phyloP scores from a whole-genome alignment of 2,888 invertebrate genomes.

The Hypercompe scribonia region DNA sequence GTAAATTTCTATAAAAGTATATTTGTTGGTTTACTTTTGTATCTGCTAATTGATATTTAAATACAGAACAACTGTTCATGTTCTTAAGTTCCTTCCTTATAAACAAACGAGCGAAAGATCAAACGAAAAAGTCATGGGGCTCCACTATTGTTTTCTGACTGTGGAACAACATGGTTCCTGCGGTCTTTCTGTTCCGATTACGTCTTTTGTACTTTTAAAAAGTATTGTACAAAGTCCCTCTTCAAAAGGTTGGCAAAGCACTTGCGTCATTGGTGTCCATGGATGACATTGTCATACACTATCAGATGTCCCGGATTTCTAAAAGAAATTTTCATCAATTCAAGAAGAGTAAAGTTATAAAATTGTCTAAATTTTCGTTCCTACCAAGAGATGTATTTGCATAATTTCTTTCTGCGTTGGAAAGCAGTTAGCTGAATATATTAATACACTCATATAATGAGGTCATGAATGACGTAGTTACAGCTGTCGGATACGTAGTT shows the following conservation, averaged over 20 bases:
- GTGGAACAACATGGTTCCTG: neutral
- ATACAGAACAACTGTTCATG: too few species aligned
- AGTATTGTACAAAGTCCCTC: too few species aligned
- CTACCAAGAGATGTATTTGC: constrained; percentile 12
- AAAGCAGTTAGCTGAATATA: constrained; percentile 20
- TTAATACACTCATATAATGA: constrained; percentile 5
- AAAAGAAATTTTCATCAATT: constrained; percentile 28
- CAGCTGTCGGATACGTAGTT: constrained; percentile 23
- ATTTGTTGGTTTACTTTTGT: too few species aligned
- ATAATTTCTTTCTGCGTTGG: constrained; percentile 17
- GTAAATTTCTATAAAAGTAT: too few species aligned
- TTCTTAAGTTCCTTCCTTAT: too few species aligned
- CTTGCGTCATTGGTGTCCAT: too few species aligned
- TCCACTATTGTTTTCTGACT: neutral
- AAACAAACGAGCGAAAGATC: neutral
- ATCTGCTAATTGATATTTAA: too few species aligned
- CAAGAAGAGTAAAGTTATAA: constrained; percentile 19
- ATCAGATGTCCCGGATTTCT: constrained; percentile 7
- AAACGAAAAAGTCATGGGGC: neutral
- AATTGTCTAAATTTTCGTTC: constrained; percentile 26
- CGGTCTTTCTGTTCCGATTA: neutral
- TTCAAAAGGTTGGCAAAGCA: too few species aligned
- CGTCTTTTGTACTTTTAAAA: neutral
- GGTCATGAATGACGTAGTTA: constrained; percentile 21
- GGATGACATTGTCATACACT: neutral